Evolutionary conservation across 2,888 invertebrate genomes (phyloP).

Genomic region (Andrena camellia): DNA sequence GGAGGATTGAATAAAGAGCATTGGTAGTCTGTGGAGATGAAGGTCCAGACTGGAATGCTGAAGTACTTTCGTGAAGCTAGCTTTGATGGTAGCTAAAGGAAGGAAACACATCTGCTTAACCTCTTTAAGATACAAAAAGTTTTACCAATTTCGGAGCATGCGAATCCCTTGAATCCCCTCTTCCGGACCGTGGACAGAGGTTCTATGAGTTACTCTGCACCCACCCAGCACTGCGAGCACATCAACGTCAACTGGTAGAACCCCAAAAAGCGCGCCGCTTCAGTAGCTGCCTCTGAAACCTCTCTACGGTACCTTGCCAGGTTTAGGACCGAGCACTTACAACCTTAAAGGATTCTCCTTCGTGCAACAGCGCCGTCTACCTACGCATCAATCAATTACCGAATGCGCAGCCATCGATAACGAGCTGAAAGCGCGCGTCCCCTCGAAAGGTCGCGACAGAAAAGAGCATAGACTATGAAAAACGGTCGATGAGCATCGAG

Average conservation of each 20-base stretch:
- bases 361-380: not conserved
- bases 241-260: not conserved
- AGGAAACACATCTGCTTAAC: no score
- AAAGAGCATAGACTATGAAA: conserved; percentile 63
- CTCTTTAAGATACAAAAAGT: no score
- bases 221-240: not conserved
- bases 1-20: no score
- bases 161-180: no score
- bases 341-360: conserved; percentile 31
- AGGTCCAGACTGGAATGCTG: no score
- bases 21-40: no score
- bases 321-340: not conserved
- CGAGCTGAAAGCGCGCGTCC: conserved; percentile 30
- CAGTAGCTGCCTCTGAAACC: not conserved
- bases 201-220: no score
- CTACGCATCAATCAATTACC: conserved; percentile 34
- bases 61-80: no score
- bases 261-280: not conserved
- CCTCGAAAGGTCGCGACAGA: conserved; percentile 18
- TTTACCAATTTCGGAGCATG: no score
- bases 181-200: no score
- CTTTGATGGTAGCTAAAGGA: no score
- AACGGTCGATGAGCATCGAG: conserved; percentile 60
- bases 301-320: not conserved
- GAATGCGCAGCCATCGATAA: conserved; percentile 38